A percentile compares a stretch with the other conserved stretches of the same genome.
Conservation (phyloP, 92 coral and sea anemone species). For the Pocillopora meandrina region DNA sequence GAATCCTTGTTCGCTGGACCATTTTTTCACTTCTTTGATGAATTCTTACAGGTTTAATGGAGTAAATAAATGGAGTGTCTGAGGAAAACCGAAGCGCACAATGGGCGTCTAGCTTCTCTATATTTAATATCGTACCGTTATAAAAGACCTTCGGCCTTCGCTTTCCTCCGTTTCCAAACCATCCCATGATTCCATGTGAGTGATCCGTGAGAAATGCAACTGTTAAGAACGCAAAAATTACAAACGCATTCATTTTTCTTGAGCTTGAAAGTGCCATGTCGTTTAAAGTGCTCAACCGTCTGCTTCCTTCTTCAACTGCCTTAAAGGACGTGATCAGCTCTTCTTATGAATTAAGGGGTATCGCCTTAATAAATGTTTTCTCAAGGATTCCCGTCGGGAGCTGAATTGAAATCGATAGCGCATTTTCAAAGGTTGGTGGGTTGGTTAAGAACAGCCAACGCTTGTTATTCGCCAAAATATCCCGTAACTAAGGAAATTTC, state of each 20-base stretch:
- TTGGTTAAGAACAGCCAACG: no score
- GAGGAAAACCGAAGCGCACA: no score
- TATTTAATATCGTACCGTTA: conserved; percentile 4
- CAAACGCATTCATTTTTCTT: neutral
- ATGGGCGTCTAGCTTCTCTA: neutral
- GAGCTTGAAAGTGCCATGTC: neutral
- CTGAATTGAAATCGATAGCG: no score
- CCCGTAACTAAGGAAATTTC: no score
- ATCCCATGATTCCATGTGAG: conserved; percentile 38
- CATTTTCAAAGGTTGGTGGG: no score
- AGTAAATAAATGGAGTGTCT: no score
- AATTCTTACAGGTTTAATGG: no score
- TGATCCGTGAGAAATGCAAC: neutral
- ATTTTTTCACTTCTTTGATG: no score
- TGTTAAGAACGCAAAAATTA: neutral
- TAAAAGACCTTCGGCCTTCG: conserved; percentile 21
- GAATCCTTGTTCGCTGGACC: no score
- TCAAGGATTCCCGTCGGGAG: neutral
- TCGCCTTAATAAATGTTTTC: neutral
- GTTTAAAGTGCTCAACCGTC: neutral
- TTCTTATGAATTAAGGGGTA: neutral
- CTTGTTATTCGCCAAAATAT: no score
- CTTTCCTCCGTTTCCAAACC: conserved; percentile 43
- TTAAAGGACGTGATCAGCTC: no score
- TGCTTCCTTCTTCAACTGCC: neutral